Conservation (phyloP, 2,113 vertebrate genomes). For the Trachemys scripta region DNA sequence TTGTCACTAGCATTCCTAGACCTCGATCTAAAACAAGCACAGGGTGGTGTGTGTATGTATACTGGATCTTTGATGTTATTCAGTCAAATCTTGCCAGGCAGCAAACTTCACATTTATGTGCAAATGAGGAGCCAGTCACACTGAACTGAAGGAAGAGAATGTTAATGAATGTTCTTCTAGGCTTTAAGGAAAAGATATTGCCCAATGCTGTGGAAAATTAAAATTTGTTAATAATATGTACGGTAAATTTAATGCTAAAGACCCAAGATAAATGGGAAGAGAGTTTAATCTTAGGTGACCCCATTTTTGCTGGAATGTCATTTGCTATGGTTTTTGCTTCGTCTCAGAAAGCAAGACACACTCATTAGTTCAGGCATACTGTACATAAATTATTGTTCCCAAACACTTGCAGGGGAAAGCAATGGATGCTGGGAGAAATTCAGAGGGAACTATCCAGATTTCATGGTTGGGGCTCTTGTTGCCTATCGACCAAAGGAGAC, state of each 20-base stretch:
- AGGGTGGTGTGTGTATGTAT: not conserved
- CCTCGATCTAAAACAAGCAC: not conserved
- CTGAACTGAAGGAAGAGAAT: slow-evolving; percentile 48
- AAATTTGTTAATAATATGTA: slow-evolving; percentile 73
- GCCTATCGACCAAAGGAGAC: accelerated
- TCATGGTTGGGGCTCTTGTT: not conserved
- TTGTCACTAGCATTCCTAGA: not conserved
- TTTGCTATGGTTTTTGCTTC: slow-evolving; percentile 52
- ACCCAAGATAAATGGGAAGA: slow-evolving; percentile 63
- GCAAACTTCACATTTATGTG: slow-evolving; percentile 68
- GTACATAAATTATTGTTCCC: slow-evolving; percentile 42
- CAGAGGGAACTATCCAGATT: not conserved
- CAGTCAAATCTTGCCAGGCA: slow-evolving; percentile 25
- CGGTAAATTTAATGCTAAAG: slow-evolving; percentile 76
- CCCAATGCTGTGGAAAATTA: slow-evolving; percentile 79
- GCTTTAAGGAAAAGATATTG: slow-evolving; percentile 74
- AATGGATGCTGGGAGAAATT: not conserved
- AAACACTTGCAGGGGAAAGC: not conserved
- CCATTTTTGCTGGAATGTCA: slow-evolving; percentile 56
- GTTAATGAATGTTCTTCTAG: slow-evolving; percentile 70
- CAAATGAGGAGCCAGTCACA: slow-evolving; percentile 63
- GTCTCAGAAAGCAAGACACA: slow-evolving; percentile 15
- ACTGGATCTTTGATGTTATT: not conserved
- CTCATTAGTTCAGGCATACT: slow-evolving; percentile 60
- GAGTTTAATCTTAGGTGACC: slow-evolving; percentile 56